A percentile compares a stretch with the other conserved stretches of the same genome.
These are phyloP conservation scores for Lepilemur septentrionalis DNA, from an alignment of 2,797 vertebrate species.

Conservation along the genomic window DNA sequence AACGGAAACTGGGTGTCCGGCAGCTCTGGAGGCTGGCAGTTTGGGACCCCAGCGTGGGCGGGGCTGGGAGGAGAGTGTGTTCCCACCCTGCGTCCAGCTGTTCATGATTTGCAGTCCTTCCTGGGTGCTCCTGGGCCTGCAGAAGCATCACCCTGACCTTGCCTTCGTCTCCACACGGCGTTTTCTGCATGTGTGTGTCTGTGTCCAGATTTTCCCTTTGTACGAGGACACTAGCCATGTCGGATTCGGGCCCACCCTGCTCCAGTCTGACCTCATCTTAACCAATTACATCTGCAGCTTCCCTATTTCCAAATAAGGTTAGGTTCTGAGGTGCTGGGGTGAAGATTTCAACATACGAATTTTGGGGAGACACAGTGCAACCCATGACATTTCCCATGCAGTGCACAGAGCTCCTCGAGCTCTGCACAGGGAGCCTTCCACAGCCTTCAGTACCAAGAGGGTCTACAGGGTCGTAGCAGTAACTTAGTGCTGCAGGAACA, in stretches of 20 bases:
- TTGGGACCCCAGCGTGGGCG: too few species aligned
- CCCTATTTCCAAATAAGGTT: not conserved
- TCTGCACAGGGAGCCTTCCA: not conserved
- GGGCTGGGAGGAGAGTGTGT: not conserved
- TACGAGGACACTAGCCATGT: not conserved
- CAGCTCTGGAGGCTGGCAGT: not conserved
- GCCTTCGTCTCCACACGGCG: accelerated
- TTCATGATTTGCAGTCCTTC: not conserved
- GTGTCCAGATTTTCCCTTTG: not conserved
- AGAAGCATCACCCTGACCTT: too few species aligned
- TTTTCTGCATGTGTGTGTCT: not conserved
- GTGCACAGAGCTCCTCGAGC: not conserved
- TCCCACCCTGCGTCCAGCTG: not conserved
- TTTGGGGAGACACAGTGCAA: not conserved
- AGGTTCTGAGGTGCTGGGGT: not conserved
- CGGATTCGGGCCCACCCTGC: not conserved
- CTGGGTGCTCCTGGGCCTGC: not conserved
- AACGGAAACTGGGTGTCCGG: too few species aligned
- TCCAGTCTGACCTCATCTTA: not conserved
- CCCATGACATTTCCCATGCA: not conserved
- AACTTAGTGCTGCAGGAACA: too few species aligned
- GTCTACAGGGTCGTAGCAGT: not conserved
- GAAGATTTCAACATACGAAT: not conserved
- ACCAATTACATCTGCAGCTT: not conserved
- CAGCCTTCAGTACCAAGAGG: not conserved